phyloP scores from a whole-genome alignment of 2,888 invertebrate genomes.

The Sisyra terminalis region DNA sequence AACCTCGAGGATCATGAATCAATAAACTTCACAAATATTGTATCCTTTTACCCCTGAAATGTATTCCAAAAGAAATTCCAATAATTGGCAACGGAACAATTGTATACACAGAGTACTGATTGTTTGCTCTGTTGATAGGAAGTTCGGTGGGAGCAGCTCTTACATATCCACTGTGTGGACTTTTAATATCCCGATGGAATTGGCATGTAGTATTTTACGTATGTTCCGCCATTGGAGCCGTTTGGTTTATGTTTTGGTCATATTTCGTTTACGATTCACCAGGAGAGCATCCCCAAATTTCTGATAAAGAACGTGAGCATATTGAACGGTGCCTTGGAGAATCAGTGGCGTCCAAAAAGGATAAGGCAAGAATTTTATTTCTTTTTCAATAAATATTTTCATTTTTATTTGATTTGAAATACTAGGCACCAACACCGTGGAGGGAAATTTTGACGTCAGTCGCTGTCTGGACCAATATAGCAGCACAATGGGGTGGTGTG shows the following conservation, averaged over 20 bases:
- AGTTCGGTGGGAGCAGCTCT: slow-evolving; percentile 49
- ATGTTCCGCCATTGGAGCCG: slow-evolving; percentile 37
- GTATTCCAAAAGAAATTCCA: too few species aligned
- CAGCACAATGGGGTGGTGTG: slow-evolving; percentile 46
- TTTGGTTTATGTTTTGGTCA: slow-evolving; percentile 51
- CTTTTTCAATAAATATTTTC: neutral
- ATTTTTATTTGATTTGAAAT: slow-evolving; percentile 6
- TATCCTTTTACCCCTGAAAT: too few species aligned
- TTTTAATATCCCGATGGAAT: slow-evolving; percentile 41
- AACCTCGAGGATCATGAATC: too few species aligned
- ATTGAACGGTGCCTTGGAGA: slow-evolving; percentile 37
- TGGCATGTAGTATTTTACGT: slow-evolving; percentile 60
- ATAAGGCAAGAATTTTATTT: slow-evolving; percentile 17
- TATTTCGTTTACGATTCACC: slow-evolving; percentile 46
- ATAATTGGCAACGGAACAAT: too few species aligned
- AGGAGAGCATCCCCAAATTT: slow-evolving; percentile 45
- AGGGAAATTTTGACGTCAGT: slow-evolving; percentile 35
- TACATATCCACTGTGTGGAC: slow-evolving; percentile 53
- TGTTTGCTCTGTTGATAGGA: slow-evolving; percentile 21
- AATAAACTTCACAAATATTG: too few species aligned
- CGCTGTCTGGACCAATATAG: slow-evolving; percentile 44
- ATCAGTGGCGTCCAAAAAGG: slow-evolving; percentile 19
- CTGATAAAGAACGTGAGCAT: slow-evolving; percentile 34
- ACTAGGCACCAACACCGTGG: slow-evolving; percentile 41
- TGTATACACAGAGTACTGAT: too few species aligned